These are phyloP conservation scores for Oncorhynchus clarkii DNA, from an alignment of 2,113 vertebrate genomes.

Conservation along the genomic window DNA sequence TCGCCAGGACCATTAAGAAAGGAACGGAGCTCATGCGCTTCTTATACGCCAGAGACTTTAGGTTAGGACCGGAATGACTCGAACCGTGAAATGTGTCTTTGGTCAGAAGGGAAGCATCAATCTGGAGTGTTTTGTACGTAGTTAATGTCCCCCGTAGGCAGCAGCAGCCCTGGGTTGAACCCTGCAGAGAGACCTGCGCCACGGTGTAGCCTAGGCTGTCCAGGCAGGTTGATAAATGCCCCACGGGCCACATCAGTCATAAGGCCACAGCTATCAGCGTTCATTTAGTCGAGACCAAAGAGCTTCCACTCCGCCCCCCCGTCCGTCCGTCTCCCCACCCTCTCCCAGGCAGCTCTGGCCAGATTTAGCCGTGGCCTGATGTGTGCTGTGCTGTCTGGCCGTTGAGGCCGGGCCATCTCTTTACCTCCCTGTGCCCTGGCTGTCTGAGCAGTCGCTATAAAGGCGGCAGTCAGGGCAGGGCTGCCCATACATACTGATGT, in stretches of 20 bases:
- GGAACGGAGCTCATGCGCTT: no score
- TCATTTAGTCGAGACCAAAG: no score
- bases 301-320: no score
- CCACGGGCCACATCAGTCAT: neutral
- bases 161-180: no score
- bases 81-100: neutral
- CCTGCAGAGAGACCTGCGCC: no score
- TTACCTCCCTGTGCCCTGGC: neutral
- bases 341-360: no score
- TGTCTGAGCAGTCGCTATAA: neutral
- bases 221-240: neutral
- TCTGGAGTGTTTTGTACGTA: neutral
- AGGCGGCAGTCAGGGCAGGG: neutral
- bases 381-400: no score
- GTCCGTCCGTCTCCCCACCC: no score
- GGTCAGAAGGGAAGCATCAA: neutral
- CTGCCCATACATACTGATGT: slow-evolving; percentile 6
- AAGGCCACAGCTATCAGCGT: no score
- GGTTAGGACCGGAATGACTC: neutral
- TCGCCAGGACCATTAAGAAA: no score
- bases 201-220: neutral
- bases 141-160: neutral
- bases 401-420: neutral
- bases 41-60: no score
- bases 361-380: no score